Percentiles rank a stretch among this genome's conserved stretches.
phyloP scores from a whole-genome alignment of 2,888 invertebrate species.

The Antheraea assamensis region DNA sequence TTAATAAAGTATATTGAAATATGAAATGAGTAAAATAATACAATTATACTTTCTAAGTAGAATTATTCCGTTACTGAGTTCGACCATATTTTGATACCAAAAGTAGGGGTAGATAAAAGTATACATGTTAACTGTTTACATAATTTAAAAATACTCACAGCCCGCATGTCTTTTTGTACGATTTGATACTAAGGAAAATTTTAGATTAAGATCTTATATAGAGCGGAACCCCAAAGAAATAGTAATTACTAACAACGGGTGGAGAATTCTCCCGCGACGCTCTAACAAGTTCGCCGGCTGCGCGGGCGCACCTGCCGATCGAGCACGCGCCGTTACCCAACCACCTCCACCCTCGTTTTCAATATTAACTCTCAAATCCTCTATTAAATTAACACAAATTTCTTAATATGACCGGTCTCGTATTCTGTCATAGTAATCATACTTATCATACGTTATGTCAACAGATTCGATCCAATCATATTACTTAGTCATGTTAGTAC shows the following conservation, averaged over 20 bases:
- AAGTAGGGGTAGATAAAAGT: neutral
- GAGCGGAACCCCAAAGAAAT: conserved; percentile 53
- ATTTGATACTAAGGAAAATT: neutral
- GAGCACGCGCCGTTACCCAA: conserved; percentile 43
- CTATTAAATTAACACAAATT: neutral
- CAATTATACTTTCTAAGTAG: neutral
- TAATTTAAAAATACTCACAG: conserved; percentile 1
- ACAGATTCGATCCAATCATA: neutral
- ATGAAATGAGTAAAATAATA: neutral
- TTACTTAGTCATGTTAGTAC: neutral
- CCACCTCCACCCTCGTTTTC: conserved; percentile 11
- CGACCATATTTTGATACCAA: neutral
- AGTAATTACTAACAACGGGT: conserved; percentile 58
- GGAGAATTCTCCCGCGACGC: conserved; percentile 53
- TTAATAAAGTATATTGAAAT: neutral
- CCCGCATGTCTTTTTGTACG: neutral
- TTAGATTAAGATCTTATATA: conserved; percentile 34
- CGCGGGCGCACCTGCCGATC: conserved; percentile 66
- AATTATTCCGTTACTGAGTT: neutral
- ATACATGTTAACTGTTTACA: conserved; percentile 2
- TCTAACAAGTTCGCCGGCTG: conserved; percentile 68
- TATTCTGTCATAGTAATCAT: neutral
- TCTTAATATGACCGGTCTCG: neutral
- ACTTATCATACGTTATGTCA: neutral
- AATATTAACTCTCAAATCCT: neutral